Evolutionary conservation across 1,140 invertebrate genomes (phyloP).

Genomic region (Notospermus geniculatus): DNA sequence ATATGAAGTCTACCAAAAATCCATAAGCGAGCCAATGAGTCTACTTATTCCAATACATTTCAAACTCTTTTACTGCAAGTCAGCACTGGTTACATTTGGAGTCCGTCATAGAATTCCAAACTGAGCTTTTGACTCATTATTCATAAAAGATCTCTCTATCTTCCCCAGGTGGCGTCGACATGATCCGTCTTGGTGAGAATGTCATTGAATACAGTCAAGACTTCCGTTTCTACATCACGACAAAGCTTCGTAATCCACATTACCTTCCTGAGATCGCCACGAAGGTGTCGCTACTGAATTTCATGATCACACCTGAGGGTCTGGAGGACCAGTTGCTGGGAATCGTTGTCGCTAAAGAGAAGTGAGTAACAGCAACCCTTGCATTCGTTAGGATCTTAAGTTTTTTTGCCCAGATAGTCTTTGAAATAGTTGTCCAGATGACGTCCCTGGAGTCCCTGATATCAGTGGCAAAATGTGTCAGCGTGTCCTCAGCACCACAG

Average conservation of each 20-base stretch:
- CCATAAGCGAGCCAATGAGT: too few species aligned
- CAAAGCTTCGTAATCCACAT: constrained; percentile 56
- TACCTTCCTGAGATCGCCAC: constrained; percentile 56
- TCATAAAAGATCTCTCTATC: background rate
- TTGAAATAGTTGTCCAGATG: too few species aligned
- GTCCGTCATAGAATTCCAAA: too few species aligned
- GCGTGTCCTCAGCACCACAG: too few species aligned
- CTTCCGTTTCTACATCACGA: constrained; percentile 57
- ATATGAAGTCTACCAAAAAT: too few species aligned
- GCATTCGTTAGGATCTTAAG: too few species aligned
- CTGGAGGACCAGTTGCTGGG: constrained; percentile 58
- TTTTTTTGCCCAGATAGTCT: too few species aligned
- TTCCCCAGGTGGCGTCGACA: constrained; percentile 53
- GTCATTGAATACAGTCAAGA: constrained; percentile 55
- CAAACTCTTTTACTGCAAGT: too few species aligned
- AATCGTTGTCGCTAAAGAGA: constrained; percentile 59
- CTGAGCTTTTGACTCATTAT: background rate
- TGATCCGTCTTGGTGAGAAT: constrained; percentile 55
- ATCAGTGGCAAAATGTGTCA: too few species aligned
- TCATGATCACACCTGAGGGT: constrained; percentile 58
- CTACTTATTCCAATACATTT: too few species aligned
- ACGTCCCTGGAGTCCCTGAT: too few species aligned
- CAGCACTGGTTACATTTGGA: too few species aligned
- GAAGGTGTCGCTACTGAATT: constrained; percentile 57
- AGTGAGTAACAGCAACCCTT: constrained; percentile 34